These are phyloP conservation scores for Cryptocephalus primarius DNA, from an alignment of 2,888 invertebrate species.

Conservation along the genomic window DNA sequence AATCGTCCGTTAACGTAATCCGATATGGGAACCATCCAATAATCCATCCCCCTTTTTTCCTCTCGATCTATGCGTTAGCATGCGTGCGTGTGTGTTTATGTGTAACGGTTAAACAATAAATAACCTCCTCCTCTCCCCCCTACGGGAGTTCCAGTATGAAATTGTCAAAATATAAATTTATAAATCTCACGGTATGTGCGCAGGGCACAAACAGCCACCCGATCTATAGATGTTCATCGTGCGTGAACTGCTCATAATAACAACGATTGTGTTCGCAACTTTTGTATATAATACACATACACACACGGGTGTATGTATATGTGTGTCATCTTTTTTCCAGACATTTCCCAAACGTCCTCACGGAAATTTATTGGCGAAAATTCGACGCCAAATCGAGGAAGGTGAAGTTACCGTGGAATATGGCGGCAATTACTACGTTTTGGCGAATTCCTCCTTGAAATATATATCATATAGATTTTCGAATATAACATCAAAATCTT, in stretches of 20 bases:
- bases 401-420: too few relatives aligned
- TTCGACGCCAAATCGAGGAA: too few relatives aligned
- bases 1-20: too few relatives aligned
- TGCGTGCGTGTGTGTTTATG: too few relatives aligned
- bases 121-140: conserved; percentile 22
- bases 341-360: neutral
- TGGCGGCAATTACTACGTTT: too few relatives aligned
- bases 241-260: conserved; percentile 31
- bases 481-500: too few relatives aligned
- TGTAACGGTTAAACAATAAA: conserved; percentile 25
- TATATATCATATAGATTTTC: too few relatives aligned
- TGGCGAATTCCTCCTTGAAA: too few relatives aligned
- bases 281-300: neutral
- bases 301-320: neutral
- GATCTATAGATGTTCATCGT: conserved; percentile 27
- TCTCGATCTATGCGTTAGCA: too few relatives aligned
- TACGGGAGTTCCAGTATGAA: conserved; percentile 34
- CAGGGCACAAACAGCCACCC: conserved; percentile 20
- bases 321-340: neutral
- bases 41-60: too few relatives aligned
- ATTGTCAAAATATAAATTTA: conserved; percentile 42
- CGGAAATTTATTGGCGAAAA: neutral
- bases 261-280: conserved; percentile 34
- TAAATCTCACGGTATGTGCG: conserved; percentile 38
- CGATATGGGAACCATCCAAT: too few relatives aligned